Evolutionary conservation across 2,888 invertebrate species (phyloP).

Genomic region (Schrankia costaestrigalis): DNA sequence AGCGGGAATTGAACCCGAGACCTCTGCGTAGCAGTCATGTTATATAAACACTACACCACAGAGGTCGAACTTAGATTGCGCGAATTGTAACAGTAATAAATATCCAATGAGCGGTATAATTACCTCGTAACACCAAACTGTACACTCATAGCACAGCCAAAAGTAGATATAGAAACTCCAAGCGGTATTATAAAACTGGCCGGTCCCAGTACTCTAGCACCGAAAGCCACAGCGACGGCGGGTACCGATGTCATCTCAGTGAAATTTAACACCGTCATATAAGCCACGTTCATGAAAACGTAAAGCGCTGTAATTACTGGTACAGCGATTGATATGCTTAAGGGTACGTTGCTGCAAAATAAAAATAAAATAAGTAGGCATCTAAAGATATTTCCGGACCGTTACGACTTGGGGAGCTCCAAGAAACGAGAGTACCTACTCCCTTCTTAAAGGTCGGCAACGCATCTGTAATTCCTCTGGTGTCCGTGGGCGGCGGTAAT

Average conservation of each 20-base stretch:
- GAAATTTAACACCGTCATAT: conserved; percentile 88
- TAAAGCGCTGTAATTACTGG: conserved; percentile 90
- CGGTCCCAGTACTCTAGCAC: conserved; percentile 83
- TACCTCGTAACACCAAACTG: conserved; percentile 88
- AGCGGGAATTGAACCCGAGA: too few species aligned
- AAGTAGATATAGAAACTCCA: conserved; percentile 88
- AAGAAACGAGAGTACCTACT: too few species aligned
- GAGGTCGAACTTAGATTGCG: not conserved
- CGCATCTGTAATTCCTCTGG: too few species aligned
- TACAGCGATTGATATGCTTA: conserved; percentile 89
- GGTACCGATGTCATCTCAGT: conserved; percentile 86
- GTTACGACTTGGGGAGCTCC: too few species aligned
- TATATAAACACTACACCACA: too few species aligned
- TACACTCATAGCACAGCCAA: conserved; percentile 88
- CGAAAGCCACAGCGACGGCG: conserved; percentile 91
- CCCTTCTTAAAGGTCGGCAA: too few species aligned
- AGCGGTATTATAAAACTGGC: conserved; percentile 86
- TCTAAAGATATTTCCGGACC: too few species aligned
- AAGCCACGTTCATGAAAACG: conserved; percentile 92
- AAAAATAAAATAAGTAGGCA: not conserved
- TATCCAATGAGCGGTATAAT: conserved; percentile 3
- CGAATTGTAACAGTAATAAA: not conserved
- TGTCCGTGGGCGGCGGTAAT: too few species aligned
- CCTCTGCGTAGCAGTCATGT: too few species aligned
- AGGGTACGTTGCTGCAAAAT: conserved; percentile 86